Evolutionary conservation across 2,797 vertebrate genomes (phyloP).

Genomic region (Pristis pectinata): DNA sequence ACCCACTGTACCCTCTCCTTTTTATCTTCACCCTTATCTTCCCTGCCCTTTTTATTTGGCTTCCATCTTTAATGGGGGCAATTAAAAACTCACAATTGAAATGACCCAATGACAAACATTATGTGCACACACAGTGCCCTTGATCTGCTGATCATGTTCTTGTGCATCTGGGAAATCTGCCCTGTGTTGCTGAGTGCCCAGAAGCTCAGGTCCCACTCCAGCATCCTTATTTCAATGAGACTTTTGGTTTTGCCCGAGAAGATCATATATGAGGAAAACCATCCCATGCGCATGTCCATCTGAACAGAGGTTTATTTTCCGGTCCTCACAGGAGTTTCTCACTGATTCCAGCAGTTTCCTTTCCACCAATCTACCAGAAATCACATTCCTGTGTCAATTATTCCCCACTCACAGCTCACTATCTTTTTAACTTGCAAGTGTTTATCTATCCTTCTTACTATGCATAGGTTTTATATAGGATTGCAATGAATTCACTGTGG

Average conservation of each 20-base stretch:
- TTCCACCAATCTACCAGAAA: background rate
- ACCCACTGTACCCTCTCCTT: no score
- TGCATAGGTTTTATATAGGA: background rate
- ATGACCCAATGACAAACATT: background rate
- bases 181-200: background rate
- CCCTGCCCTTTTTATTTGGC: background rate
- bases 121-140: background rate
- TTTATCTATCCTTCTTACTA: background rate
- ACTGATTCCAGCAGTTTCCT: background rate
- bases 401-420: background rate
- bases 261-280: background rate
- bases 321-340: background rate
- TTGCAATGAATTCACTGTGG: background rate
- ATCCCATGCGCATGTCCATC: background rate
- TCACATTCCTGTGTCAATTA: background rate
- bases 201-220: background rate
- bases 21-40: background rate
- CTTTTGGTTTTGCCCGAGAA: background rate
- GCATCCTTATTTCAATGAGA: background rate
- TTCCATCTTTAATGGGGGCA: background rate
- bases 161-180: background rate
- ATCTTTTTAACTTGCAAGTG: background rate
- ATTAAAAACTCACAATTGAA: background rate
- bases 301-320: background rate
- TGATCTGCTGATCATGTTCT: background rate